Base-by-base conservation (phyloP, 2,888 invertebrate species). In the Gymnocheta viridis region DNA sequence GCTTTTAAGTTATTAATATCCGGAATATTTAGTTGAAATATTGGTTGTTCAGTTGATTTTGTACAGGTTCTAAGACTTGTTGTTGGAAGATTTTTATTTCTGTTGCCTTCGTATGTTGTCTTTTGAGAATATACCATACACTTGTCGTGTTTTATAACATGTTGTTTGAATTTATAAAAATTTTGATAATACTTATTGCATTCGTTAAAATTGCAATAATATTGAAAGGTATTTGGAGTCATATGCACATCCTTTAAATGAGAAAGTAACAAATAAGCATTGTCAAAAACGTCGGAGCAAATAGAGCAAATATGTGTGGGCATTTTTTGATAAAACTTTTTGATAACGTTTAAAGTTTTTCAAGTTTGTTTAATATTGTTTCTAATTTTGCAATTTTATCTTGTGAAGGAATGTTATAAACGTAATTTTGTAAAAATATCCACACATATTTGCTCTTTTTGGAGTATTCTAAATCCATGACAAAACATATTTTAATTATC, bases 391-490 rank as follows among this genome's bases (percentile, higher is more conserved):
- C 35, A 54, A 69, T 54, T 69, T 69, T 69, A 41, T 49, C 35
- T 51, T 51, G 32, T 32, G 69, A 69, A 22, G 69, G 69, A 32
- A 69, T 69, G 38, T 70, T 44, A 58, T 56, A 70, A 70, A 70
- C 44, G 29, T 72, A 72, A 14, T 58, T 47, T 35, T 72, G 72
- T 49, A 72, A 72, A 60, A 72, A 58, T 32, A 60, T 32, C 58
- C 72, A 72, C 29, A 72, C 72, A 72, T 72, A 72, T 72, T 72
- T 72, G 47, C 72, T 72, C 32, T 72, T 72, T 47, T 29, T 35
- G 19, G 72, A 60, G 32, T 58, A 72, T 44, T 72, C 19, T 44
- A 72, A 72, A 58, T 72, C 44, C 19, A 72, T 29, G 19, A 29
- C 14, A 19, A 72, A 72, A 72, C 44, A 72, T 56, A 58, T 72